A percentile compares a stretch with the other conserved stretches of the same genome.
phyloP scores from a whole-genome alignment of 2,113 vertebrate genomes.

The Brachypodius melanocephalos region DNA sequence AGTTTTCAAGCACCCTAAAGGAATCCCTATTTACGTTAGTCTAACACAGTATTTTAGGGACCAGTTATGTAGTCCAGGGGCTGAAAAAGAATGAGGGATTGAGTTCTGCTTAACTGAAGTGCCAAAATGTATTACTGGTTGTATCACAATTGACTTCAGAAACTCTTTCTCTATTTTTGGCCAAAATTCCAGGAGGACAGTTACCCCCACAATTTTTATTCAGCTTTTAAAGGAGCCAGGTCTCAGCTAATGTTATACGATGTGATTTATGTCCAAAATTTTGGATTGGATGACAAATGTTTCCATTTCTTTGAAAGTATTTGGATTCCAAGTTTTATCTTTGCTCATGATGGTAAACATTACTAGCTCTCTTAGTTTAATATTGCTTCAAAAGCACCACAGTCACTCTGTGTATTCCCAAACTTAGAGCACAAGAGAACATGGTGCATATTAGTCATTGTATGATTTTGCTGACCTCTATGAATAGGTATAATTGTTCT shows the following conservation, averaged over 20 bases:
- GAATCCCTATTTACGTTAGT: not conserved
- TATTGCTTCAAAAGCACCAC: not conserved
- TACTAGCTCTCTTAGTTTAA: not conserved
- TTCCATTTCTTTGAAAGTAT: not conserved
- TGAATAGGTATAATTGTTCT: not conserved
- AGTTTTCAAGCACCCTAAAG: not conserved
- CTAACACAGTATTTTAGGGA: not conserved
- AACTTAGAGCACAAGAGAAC: not conserved
- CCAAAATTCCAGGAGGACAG: not conserved
- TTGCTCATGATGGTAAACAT: not conserved
- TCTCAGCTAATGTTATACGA: not conserved
- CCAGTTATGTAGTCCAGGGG: not conserved
- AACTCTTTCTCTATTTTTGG: not conserved
- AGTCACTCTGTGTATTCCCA: not conserved
- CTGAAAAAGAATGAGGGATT: not conserved
- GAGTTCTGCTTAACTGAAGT: not conserved
- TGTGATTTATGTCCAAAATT: not conserved
- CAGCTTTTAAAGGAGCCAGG: not conserved
- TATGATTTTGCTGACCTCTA: not conserved
- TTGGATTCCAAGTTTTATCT: not conserved
- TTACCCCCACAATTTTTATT: not conserved
- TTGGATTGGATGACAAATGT: not conserved
- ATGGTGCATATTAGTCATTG: not conserved
- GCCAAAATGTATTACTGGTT: not conserved
- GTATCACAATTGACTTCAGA: not conserved